phyloP scores from a whole-genome alignment of 64 coral and sea anemone species.

The Montipora foliosa region DNA sequence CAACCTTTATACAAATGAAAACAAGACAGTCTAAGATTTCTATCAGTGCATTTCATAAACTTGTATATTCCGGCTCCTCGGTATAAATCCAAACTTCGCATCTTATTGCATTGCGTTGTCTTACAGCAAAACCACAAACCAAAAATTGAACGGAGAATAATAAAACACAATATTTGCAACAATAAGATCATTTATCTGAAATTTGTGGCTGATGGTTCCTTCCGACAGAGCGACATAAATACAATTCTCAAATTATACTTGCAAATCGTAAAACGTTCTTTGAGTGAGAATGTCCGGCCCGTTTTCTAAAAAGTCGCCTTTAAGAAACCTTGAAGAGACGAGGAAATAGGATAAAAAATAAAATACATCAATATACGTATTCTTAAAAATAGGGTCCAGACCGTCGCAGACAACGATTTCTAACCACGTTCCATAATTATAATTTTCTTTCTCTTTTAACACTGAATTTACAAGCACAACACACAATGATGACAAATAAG shows the following conservation, averaged over 20 bases:
- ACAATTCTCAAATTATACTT: constrained; percentile 24
- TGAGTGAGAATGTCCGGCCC: too few relatives aligned
- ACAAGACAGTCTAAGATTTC: not conserved
- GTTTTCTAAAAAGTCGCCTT: too few relatives aligned
- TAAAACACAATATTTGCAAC: not conserved
- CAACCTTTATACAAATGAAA: constrained; percentile 49
- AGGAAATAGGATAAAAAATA: too few relatives aligned
- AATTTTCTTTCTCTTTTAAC: too few relatives aligned
- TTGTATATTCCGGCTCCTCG: too few relatives aligned
- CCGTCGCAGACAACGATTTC: too few relatives aligned
- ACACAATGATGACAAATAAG: not conserved
- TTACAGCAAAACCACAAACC: not conserved
- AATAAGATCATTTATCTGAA: not conserved
- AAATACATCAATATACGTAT: too few relatives aligned
- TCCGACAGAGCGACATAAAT: not conserved
- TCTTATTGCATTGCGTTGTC: not conserved
- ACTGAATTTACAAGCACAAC: too few relatives aligned
- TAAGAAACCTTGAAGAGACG: too few relatives aligned
- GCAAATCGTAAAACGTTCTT: not conserved
- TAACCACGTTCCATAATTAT: too few relatives aligned
- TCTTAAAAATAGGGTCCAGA: too few relatives aligned
- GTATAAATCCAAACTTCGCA: not conserved
- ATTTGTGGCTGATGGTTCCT: not conserved
- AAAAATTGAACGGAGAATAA: not conserved
- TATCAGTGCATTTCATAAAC: too few relatives aligned